Base-by-base conservation (phyloP, 1,140 invertebrate species). In the Condylostylus longicornis region DNA sequence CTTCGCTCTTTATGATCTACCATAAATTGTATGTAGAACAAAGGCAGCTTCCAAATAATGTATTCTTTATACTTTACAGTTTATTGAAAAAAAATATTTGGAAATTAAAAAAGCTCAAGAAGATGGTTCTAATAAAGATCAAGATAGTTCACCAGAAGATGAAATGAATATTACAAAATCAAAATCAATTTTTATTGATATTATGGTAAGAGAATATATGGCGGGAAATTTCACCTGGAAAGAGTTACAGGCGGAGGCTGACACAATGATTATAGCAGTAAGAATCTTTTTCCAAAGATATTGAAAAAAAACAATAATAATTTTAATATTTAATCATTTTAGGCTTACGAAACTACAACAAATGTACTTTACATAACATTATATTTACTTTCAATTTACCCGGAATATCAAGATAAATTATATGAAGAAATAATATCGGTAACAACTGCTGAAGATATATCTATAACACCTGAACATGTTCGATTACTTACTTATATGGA, bases 401-500 rank as follows among this genome's bases (percentile, higher is more conserved):
- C 53, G 1, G 38, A 42, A 12, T 52, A 46, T 36, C 70, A 82
- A 62, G 57, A 70, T 25, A 69, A 66, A 49, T 54, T 72, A 3
- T 62, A 70, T 22, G 55, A 71, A 18, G 80, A 84, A 56, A 43
- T 79, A 20, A 53, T 63, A 35, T 29, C 50, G 18, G 53, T 64
- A 0, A 68, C 61, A 6, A 63, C 64, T 40, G 58, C 67, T 6
- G 69, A 75, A 36, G 17, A 39, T 6, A 12, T 18, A 36, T 48
- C n/a, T 18, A 47, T 63, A 3, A 68, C 64, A 12, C 57, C 61
- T 36, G 63, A 72, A n/a, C 71, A 75, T 35, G 43, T 79, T 1
- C 49, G 64, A 21, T 48, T 64, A 22, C 71, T 83, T 65, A 70
- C 63, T 32, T 76, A 79, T 45, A 63, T 75, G 1, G 74, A 76